Conservation (phyloP, 2,113 vertebrate genomes). For the Euleptes europaea region DNA sequence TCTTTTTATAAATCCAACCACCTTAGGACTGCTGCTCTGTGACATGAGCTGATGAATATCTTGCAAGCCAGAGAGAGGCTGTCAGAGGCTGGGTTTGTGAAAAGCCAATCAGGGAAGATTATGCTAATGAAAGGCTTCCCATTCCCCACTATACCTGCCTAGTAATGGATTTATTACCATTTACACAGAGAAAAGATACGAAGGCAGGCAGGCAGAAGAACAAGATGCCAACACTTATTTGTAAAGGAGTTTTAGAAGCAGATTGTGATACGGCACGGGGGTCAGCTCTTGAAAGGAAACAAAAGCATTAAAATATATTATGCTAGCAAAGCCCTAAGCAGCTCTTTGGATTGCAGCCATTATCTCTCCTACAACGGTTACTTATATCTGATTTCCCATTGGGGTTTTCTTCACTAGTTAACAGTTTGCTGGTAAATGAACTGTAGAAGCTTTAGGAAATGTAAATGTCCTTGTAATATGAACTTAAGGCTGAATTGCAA, state of each 20-base stretch:
- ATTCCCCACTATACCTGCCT: not conserved
- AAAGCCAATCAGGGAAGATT: not conserved
- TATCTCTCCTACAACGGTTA: not conserved
- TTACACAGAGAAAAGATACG: not conserved
- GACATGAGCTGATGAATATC: not conserved
- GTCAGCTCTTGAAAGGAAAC: not conserved
- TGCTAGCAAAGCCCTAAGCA: not conserved
- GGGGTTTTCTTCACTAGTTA: not conserved
- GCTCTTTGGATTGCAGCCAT: not conserved
- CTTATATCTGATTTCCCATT: not conserved
- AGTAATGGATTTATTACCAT: not conserved
- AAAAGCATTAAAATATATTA: not conserved
- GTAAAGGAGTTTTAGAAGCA: not conserved
- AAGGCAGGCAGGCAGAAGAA: not conserved
- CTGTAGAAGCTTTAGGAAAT: not conserved
- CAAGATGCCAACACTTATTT: not conserved
- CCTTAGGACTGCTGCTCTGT: not conserved
- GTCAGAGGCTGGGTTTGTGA: not conserved
- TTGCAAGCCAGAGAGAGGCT: not conserved
- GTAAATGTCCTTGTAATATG: not conserved
- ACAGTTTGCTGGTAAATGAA: conserved; percentile 1
- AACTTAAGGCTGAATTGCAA: not conserved
- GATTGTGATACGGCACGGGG: not conserved
- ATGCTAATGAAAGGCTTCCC: not conserved
- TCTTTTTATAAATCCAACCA: not conserved